Evolutionary conservation across 2,113 vertebrate species (phyloP).

Genomic region (Sturnira hondurensis): DNA sequence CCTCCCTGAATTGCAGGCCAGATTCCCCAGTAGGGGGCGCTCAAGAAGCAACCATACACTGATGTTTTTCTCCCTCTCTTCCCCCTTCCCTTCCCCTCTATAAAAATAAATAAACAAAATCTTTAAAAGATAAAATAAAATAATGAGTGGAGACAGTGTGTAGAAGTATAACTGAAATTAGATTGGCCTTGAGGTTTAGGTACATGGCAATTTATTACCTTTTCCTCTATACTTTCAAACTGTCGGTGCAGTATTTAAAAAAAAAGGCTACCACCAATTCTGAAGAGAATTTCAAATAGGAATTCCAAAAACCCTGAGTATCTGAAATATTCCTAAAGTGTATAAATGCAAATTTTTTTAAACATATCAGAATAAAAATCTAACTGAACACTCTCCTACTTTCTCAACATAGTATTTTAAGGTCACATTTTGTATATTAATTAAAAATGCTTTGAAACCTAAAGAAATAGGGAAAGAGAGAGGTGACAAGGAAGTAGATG

Average conservation of each 20-base stretch:
- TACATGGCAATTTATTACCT: not conserved
- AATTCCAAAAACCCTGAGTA: not conserved
- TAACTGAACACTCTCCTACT: not conserved
- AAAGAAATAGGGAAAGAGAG: not conserved
- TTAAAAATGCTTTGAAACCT: not conserved
- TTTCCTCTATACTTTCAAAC: not conserved
- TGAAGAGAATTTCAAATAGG: not conserved
- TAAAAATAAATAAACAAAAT: too few species aligned
- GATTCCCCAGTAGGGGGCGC: too few species aligned
- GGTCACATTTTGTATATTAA: not conserved
- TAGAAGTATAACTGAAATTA: not conserved
- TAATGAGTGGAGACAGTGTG: not conserved
- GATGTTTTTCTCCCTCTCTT: too few species aligned
- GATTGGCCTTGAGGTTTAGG: not conserved
- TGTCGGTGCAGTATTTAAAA: not conserved
- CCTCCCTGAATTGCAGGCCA: too few species aligned
- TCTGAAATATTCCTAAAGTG: not conserved
- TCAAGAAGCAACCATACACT: too few species aligned
- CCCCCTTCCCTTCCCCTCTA: too few species aligned
- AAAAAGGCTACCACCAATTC: not conserved
- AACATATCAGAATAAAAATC: conserved; percentile 15
- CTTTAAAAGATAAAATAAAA: not conserved
- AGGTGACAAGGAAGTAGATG: not conserved
- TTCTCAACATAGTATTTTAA: not conserved
- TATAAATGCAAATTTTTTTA: not conserved